Base-by-base conservation (phyloP, 2,797 vertebrate species). In the Alosa sapidissima region DNA sequence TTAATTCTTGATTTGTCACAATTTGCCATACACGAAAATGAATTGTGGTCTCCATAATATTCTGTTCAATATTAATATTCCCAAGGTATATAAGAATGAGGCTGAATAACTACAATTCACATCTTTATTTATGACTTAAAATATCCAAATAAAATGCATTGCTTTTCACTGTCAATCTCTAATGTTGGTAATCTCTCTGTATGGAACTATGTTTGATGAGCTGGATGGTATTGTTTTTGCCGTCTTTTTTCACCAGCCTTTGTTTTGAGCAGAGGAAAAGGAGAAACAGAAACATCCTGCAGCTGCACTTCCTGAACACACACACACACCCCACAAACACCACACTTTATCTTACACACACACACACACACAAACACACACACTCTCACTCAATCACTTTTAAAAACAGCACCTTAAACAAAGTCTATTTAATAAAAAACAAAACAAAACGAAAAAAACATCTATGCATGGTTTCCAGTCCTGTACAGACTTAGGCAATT, bases 221-320 rank as follows among this genome's bases (percentile, higher is more conserved):
- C 49, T 54, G 85, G 85, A 88, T 75, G 85, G 89, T 85, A 85
- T 86, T 86, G 83, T 87, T 78, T 45, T 78, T 89, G 81, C 47
- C 58, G 78, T 81, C 21, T 85, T 82, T 84, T 82, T 90, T 91
- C 86, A 89, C 87, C 81, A 28, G 72, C 89, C 91, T 95, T 96
- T 96, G 95, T 96, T 94, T 89, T 91, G 89, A 89, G 89, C 81
- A 87, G 85, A 93, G 94, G 95, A 95, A 95, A 91, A 92, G 91
- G 90, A 92, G 94, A 94, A 95, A 93, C 92, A 90, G 90, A 92
- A 93, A 95, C 94, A 95, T 96, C 95, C 96, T 95, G 95, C 87
- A 89, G 89, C 89, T 86, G 85, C 89, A 91, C 93, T 94, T 96
- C 96, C 96, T 95, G 93, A 58, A n/a, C 49, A 55, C n/a, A 82